Evolutionary conservation across 2,113 vertebrate genomes (phyloP).

Genomic region (Gavia stellata): DNA sequence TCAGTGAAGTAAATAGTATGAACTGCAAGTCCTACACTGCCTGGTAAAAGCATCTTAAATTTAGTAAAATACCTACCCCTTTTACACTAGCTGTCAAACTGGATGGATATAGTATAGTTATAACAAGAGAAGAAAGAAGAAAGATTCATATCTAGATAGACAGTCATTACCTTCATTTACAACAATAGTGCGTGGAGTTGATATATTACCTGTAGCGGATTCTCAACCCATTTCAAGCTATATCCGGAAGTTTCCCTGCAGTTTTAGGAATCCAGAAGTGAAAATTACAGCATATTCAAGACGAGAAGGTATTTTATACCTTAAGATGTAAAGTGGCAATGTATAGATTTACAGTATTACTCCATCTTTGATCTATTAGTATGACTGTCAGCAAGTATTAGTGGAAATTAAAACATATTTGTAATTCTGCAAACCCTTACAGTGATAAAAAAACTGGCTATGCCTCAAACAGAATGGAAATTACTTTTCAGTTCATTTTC

Average conservation of each 20-base stretch:
- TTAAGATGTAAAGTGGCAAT: not conserved
- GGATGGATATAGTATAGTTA: not conserved
- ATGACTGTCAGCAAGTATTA: not conserved
- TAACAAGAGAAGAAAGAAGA: not conserved
- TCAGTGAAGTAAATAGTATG: not conserved
- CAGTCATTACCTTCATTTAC: not conserved
- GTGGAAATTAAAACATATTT: conserved; percentile 7
- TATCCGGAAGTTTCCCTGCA: not conserved
- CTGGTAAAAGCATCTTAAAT: conserved; percentile 14
- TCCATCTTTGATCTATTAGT: not conserved
- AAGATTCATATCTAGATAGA: not conserved
- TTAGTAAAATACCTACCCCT: conserved; percentile 13
- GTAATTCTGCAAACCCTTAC: not conserved
- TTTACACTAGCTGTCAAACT: conserved; percentile 10
- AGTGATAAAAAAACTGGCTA: not conserved
- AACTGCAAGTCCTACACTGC: not conserved
- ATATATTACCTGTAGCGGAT: not conserved
- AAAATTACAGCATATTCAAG: not conserved
- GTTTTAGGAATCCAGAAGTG: not conserved
- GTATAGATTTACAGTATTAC: not conserved
- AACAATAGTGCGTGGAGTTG: not conserved
- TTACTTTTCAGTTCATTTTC: not conserved
- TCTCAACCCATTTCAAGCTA: not conserved
- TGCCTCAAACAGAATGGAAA: not conserved
- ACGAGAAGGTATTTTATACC: not conserved